These are phyloP conservation scores for Drosophila grimshawi DNA, from an alignment of 1,140 invertebrate genomes.

Conservation along the genomic window DNA sequence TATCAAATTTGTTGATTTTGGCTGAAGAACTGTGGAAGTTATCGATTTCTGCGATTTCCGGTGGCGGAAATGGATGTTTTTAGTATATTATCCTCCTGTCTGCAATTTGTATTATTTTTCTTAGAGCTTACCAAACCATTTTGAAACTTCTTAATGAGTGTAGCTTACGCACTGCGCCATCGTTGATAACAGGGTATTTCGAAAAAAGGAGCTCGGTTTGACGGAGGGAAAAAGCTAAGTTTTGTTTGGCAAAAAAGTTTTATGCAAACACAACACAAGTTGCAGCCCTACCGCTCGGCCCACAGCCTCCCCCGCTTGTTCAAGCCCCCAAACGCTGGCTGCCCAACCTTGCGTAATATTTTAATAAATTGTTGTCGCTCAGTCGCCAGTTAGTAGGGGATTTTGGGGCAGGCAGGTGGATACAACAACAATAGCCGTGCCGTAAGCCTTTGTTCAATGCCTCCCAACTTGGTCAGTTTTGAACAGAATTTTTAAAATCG, in stretches of 20 bases:
- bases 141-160: not conserved
- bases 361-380: constrained; percentile 81
- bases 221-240: constrained; percentile 41
- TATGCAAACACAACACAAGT: constrained; percentile 57
- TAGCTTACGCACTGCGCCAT: not conserved
- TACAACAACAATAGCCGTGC: constrained; percentile 25
- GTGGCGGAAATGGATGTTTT: too few species aligned
- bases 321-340: constrained; percentile 53
- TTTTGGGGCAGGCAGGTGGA: too few species aligned
- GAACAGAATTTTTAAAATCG: constrained; percentile 6
- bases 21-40: too few species aligned
- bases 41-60: too few species aligned
- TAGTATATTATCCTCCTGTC: too few species aligned
- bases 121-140: too few species aligned
- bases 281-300: not conserved
- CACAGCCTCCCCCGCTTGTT: not conserved
- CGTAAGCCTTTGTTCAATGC: constrained; percentile 43
- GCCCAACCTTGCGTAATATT: constrained; percentile 81
- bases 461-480: constrained; percentile 30
- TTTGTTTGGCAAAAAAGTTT: constrained; percentile 57
- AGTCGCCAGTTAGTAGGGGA: not conserved
- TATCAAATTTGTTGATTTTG: too few species aligned
- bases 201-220: constrained; percentile 19
- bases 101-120: too few species aligned
- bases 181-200: not conserved